These are phyloP conservation scores for Spea multiplicata DNA, from an alignment of 2,113 vertebrate genomes.

Conservation along the genomic window DNA sequence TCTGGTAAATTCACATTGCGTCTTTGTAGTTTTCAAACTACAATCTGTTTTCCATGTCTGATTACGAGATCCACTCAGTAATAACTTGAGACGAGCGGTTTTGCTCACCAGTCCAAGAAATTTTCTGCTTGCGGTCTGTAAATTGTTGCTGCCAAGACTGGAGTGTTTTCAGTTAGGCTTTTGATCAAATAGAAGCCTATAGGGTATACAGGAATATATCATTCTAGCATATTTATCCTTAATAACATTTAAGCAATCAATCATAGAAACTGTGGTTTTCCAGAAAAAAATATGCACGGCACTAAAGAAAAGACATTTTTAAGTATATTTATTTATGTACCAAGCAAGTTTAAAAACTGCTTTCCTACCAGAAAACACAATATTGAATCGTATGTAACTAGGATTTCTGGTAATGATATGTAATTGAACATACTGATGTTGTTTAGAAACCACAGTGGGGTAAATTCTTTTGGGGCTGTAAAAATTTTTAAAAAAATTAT, in stretches of 20 bases:
- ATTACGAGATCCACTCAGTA: slow-evolving; percentile 7
- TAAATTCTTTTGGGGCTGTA: too few relatives aligned
- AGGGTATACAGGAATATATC: background rate
- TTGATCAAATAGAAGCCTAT: background rate
- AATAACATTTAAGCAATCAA: slow-evolving; percentile 1
- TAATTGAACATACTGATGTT: too few relatives aligned
- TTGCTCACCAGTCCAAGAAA: background rate
- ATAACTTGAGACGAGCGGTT: slow-evolving; percentile 11
- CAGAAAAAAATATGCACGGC: background rate
- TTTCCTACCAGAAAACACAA: too few relatives aligned
- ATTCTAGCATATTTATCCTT: background rate
- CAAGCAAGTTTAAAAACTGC: too few relatives aligned
- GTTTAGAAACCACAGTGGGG: too few relatives aligned
- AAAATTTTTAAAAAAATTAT: too few relatives aligned
- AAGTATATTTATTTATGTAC: too few relatives aligned
- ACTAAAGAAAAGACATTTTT: too few relatives aligned
- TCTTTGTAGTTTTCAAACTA: slow-evolving; percentile 10
- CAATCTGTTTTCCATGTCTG: background rate
- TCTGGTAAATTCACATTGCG: slow-evolving; percentile 14
- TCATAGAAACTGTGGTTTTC: background rate
- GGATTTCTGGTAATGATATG: too few relatives aligned
- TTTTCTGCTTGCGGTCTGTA: slow-evolving; percentile 15
- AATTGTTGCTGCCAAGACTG: slow-evolving; percentile 10
- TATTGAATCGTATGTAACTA: too few relatives aligned
- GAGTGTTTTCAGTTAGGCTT: background rate